Evolutionary conservation across 2,888 invertebrate genomes (phyloP), one percentile per base, ranked within the genome.

Genomic region (Protonemura montana): DNA sequence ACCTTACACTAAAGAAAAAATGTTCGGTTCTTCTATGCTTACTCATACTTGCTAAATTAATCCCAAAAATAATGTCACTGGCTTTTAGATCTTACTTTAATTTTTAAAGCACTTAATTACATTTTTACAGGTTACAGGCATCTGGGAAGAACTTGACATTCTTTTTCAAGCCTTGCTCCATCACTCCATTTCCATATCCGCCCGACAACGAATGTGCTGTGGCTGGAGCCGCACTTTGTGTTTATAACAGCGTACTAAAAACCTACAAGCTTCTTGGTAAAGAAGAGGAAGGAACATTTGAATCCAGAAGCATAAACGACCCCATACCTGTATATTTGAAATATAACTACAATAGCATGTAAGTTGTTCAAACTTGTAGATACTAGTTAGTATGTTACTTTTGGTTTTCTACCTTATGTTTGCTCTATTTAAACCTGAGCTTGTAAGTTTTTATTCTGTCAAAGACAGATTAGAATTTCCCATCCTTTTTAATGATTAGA

Each of bases 161-260:
- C 87, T 90, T 89, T 59, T 92, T 91, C 88, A 90, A 91, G 88
- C 91, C 92, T 3, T 92, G 92, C 87, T 88, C 87, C 78, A 89
- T 91, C 88, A 88, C 86, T 21, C 85, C 42, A 26, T 86, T 86
- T 21, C 85, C 42, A 27, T 86, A 78, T 5, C 10, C 78, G 25
- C 29, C 26, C 80, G 41, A 27, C 0, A 87, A 76, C 83, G 13
- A n/a, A 25, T 87, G 87, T 77, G 76, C 86, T 3, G 59, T 59
- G 13, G 41, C 27, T 76, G 87, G 86, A 25, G 84, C 76, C 26
- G 86, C 87, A 41, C 5, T 90, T 6, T 90, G 90, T 59, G 81
- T 88, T 16, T 25, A 82, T 6, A n/a, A 83, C 0, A 81, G 77
- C 81, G 86, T 78, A 0, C 26, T 3, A 0, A 87, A 76, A n/a